phyloP scores from a whole-genome alignment of 2,797 vertebrate genomes.

The Darevskia mixta region DNA sequence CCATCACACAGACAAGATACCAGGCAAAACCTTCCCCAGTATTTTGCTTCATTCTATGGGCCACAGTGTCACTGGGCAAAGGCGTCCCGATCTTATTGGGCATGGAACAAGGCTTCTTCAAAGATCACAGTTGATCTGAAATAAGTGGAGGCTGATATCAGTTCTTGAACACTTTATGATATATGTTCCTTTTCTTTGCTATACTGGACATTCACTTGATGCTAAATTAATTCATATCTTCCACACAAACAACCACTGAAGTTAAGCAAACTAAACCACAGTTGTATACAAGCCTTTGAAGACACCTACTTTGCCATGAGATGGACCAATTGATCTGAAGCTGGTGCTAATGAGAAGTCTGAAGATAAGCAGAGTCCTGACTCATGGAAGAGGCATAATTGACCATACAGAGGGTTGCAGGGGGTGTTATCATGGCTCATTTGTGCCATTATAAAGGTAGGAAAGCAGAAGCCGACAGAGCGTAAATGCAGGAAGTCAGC shows the following conservation, averaged over 20 bases:
- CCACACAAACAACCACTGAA: neutral
- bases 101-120: too few relatives aligned
- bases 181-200: neutral
- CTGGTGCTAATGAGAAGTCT: neutral
- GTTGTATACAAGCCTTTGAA: neutral
- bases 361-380: neutral
- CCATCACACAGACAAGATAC: too few relatives aligned
- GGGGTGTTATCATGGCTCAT: neutral
- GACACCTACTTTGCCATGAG: neutral
- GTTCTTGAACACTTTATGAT: neutral
- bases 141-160: neutral
- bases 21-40: too few relatives aligned
- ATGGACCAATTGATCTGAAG: neutral
- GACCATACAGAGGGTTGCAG: too few relatives aligned
- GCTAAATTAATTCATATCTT: slow-evolving; percentile 2
- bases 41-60: too few relatives aligned
- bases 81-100: too few relatives aligned
- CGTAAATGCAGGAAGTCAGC: neutral
- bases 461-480: neutral
- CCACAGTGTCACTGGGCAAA: too few relatives aligned
- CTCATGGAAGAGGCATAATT: neutral
- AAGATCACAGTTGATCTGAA: neutral
- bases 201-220: neutral
- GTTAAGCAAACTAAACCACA: neutral
- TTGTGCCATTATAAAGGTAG: neutral